Evolutionary conservation across 2,888 invertebrate species (phyloP).

Genomic region (Cryptocephalus moraei): DNA sequence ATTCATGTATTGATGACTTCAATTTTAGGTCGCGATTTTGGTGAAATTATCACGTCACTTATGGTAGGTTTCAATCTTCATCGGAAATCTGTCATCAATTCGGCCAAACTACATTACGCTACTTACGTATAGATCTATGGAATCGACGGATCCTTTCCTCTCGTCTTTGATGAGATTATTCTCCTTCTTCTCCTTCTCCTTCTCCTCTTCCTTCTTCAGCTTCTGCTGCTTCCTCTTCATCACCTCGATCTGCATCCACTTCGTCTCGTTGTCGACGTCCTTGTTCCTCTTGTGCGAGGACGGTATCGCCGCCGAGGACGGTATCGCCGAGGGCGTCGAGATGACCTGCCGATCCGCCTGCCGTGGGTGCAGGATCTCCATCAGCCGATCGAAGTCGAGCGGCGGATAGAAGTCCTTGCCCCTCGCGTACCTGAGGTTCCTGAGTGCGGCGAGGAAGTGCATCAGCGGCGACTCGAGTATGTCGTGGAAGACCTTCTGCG

Average conservation of each 20-base stretch:
- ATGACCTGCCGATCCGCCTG: constrained; percentile 3
- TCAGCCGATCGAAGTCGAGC: constrained; percentile 20
- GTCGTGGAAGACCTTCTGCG: constrained; percentile 57
- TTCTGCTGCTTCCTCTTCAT: constrained; percentile 13
- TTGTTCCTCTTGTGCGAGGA: neutral
- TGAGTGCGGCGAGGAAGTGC: constrained; percentile 57
- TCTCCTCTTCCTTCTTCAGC: constrained; percentile 9
- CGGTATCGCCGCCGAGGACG: no score
- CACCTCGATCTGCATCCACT: constrained; percentile 11
- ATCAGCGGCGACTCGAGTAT: constrained; percentile 63
- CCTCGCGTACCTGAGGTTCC: constrained; percentile 51
- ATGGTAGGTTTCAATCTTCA: no score
- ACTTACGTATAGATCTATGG: constrained; percentile 48
- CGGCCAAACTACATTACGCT: no score
- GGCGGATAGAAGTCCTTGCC: constrained; percentile 20
- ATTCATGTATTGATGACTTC: no score
- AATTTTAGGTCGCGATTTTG: no score
- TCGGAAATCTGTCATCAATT: no score
- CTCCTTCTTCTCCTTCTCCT: constrained; percentile 9
- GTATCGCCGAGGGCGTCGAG: neutral
- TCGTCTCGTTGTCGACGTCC: constrained; percentile 9
- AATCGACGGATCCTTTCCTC: constrained; percentile 29
- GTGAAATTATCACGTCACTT: no score
- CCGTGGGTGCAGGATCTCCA: constrained; percentile 17
- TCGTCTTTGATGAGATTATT: constrained; percentile 15